Evolutionary conservation across 2,797 vertebrate species (phyloP).

Genomic region (Anas bahamensis): DNA sequence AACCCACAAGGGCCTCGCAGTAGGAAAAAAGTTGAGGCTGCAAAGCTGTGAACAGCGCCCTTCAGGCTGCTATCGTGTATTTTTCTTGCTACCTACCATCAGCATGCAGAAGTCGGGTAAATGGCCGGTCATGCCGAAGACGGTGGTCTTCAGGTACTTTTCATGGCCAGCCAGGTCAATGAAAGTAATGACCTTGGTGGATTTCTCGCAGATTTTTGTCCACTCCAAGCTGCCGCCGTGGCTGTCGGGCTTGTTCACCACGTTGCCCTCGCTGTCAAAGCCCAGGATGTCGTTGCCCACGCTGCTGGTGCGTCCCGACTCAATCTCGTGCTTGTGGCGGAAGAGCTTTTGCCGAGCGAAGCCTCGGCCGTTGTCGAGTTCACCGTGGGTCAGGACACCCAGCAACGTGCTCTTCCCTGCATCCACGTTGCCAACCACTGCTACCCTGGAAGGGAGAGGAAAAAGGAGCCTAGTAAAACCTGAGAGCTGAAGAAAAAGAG

Average conservation of each 20-base stretch:
- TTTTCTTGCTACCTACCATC: slow-evolving; percentile 84
- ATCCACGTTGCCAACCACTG: slow-evolving; percentile 97
- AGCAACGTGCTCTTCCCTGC: slow-evolving; percentile 96
- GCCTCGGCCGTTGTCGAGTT: slow-evolving; percentile 96
- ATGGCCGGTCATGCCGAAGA: slow-evolving; percentile 98
- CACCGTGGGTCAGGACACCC: slow-evolving; percentile 95
- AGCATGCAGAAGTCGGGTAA: slow-evolving; percentile 99
- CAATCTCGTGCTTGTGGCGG: slow-evolving; percentile 98
- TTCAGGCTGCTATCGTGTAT: background rate
- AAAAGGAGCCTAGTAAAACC: background rate
- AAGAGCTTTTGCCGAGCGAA: slow-evolving; percentile 99
- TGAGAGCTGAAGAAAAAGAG: background rate
- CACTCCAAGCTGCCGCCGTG: slow-evolving; percentile 96
- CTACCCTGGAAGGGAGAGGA: slow-evolving; percentile 84
- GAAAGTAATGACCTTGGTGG: slow-evolving; percentile 97
- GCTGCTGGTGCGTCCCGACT: slow-evolving; percentile 97
- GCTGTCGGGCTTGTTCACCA: slow-evolving; percentile 97
- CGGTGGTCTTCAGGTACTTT: slow-evolving; percentile 97
- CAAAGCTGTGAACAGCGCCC: background rate
- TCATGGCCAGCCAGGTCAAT: slow-evolving; percentile 97
- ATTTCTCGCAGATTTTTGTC: slow-evolving; percentile 98
- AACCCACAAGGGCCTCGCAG: background rate
- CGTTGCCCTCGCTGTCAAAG: slow-evolving; percentile 95
- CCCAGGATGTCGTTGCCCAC: slow-evolving; percentile 98
- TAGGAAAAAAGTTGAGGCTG: background rate